These are phyloP conservation scores for Ageneiosus marmoratus DNA, from an alignment of 2,113 vertebrate species.

Conservation along the genomic window DNA sequence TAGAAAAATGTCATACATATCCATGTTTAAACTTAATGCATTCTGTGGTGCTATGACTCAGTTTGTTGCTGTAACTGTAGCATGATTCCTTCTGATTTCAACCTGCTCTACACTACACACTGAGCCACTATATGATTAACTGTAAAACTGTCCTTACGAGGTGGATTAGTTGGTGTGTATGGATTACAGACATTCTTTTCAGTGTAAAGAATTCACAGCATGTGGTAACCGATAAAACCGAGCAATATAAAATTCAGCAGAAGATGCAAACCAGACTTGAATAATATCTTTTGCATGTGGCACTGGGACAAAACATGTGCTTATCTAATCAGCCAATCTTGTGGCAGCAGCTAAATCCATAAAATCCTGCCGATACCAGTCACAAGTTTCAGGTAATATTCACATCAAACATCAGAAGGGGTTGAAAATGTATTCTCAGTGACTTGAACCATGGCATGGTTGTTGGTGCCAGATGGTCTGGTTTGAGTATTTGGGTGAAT, in stretches of 20 bases:
- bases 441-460: neutral
- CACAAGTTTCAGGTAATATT: neutral
- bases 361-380: neutral
- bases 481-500: neutral
- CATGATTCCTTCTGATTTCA: neutral
- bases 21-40: neutral
- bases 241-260: neutral
- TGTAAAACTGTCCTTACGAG: neutral
- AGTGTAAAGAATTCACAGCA: neutral
- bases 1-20: neutral
- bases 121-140: neutral
- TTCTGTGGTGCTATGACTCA: neutral
- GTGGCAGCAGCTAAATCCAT: neutral
- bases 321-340: neutral
- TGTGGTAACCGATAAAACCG: neutral
- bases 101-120: neutral
- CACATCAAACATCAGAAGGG: neutral
- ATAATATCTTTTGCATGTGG: no score
- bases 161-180: neutral
- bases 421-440: neutral
- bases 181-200: neutral
- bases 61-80: neutral
- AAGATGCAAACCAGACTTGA: no score
- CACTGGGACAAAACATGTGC: no score
- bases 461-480: neutral